A percentile compares a stretch with the other conserved stretches of the same genome.
These are phyloP conservation scores for Gibbula magus DNA, from an alignment of 2,888 invertebrate genomes.

Conservation along the genomic window DNA sequence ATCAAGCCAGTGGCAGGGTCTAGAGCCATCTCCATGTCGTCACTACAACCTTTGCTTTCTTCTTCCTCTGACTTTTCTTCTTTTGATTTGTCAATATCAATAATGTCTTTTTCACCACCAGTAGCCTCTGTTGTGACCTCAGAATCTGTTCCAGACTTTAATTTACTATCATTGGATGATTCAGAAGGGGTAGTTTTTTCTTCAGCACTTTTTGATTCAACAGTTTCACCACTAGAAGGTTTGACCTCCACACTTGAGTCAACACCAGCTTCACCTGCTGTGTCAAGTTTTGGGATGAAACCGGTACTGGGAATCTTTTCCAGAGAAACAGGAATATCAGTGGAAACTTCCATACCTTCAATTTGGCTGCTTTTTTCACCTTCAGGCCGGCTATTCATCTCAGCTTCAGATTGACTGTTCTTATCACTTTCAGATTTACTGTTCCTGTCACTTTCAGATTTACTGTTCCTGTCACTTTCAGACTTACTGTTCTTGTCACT, in stretches of 20 bases:
- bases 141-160: not conserved
- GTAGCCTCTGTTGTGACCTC: too few species aligned
- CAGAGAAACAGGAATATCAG: not conserved
- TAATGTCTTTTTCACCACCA: too few species aligned
- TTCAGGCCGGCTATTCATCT: not conserved
- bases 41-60: not conserved
- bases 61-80: not conserved
- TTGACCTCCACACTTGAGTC: not conserved
- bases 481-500: too few species aligned
- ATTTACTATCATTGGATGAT: not conserved
- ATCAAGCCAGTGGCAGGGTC: slow-evolving; percentile 16
- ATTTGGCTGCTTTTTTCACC: not conserved
- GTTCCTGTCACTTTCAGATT: too few species aligned
- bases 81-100: not conserved
- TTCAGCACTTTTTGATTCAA: not conserved
- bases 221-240: not conserved
- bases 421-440: too few species aligned
- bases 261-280: not conserved
- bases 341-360: not conserved
- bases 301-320: not conserved
- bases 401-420: too few species aligned
- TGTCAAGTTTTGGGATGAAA: not conserved
- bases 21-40: not conserved
- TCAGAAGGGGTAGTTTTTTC: not conserved
- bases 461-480: too few species aligned